A percentile compares a stretch with the other conserved stretches of the same genome.
phyloP scores from a whole-genome alignment of 64 coral and sea anemone genomes.

The Stylophora pistillata region DNA sequence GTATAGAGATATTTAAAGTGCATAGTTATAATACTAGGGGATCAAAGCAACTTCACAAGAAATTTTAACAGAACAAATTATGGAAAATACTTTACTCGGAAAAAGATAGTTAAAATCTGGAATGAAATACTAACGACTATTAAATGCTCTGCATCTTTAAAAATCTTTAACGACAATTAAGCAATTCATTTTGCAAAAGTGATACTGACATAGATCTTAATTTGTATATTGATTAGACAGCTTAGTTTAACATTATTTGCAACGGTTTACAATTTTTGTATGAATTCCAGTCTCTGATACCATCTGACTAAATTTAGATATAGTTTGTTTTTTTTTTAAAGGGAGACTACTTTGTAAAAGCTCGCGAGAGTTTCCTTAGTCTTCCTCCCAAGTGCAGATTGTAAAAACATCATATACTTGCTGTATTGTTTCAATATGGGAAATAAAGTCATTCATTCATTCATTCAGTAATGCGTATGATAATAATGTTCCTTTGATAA shows the following conservation, averaged over 20 bases:
- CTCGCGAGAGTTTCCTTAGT: not conserved
- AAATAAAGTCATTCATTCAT: not conserved
- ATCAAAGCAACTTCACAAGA: too few relatives aligned
- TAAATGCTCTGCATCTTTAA: not conserved
- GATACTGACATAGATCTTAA: not conserved
- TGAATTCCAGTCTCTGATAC: not conserved
- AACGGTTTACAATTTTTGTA: too few relatives aligned
- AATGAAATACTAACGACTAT: not conserved
- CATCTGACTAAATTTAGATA: not conserved
- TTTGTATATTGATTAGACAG: not conserved
- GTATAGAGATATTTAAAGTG: too few relatives aligned
- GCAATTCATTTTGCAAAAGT: not conserved
- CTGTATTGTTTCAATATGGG: not conserved
- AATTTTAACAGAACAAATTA: too few relatives aligned
- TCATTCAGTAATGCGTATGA: too few relatives aligned
- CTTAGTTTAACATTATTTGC: not conserved
- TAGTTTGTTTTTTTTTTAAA: not conserved
- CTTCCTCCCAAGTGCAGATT: not conserved
- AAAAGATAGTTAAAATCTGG: not conserved
- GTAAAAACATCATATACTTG: not conserved
- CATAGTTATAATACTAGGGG: too few relatives aligned
- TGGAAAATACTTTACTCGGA: not conserved
- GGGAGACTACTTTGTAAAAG: not conserved
- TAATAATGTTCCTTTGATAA: too few relatives aligned
- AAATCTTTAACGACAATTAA: not conserved